These are phyloP conservation scores for Dermochelys coriacea DNA, from an alignment of 2,797 vertebrate species.

Conservation along the genomic window DNA sequence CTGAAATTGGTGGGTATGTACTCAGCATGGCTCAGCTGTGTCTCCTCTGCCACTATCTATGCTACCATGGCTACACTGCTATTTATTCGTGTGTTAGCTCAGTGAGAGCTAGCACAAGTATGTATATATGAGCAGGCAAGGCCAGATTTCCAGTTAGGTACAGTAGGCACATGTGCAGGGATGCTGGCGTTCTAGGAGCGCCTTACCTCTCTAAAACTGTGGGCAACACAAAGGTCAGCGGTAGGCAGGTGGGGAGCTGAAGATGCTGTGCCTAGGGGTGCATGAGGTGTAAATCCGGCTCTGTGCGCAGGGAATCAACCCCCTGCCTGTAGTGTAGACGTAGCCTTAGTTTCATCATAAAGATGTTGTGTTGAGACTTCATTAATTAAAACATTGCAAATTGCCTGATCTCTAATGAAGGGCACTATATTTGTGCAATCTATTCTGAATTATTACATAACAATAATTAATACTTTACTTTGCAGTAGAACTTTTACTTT, in stretches of 20 bases:
- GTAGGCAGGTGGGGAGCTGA: too few species aligned
- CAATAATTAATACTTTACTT: conserved; percentile 37
- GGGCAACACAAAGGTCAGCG: too few species aligned
- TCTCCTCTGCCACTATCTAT: neutral
- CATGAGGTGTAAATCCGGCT: too few species aligned
- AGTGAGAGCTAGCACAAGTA: neutral
- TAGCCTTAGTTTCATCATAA: neutral
- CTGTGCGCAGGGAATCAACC: neutral
- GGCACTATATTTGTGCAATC: neutral
- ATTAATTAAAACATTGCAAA: neutral
- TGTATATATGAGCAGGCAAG: neutral
- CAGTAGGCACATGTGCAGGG: too few species aligned
- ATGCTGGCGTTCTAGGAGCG: too few species aligned
- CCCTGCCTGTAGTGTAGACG: neutral
- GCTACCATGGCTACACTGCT: neutral
- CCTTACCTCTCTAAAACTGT: too few species aligned
- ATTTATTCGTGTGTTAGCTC: neutral
- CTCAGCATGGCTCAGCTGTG: neutral
- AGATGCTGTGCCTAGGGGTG: too few species aligned
- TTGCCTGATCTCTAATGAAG: neutral
- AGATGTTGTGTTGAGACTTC: neutral
- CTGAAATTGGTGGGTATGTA: neutral
- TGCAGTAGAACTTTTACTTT: neutral
- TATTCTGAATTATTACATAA: conserved; percentile 22
- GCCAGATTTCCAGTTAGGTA: neutral